A percentile compares a stretch with the other conserved stretches of the same genome.
Conservation (phyloP, 1,140 invertebrate species). For the Drosophila setifemur region DNA sequence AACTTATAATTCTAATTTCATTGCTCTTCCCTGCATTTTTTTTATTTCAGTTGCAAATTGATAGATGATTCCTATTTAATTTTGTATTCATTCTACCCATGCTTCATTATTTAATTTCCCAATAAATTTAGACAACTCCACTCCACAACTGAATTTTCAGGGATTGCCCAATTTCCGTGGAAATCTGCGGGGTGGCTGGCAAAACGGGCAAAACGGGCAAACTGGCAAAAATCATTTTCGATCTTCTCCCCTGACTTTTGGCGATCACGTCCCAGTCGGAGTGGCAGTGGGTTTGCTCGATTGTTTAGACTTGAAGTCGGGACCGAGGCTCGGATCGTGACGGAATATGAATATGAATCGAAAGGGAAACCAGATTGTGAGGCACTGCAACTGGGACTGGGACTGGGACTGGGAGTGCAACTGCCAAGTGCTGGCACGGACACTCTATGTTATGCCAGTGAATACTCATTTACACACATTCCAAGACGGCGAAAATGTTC, state of each 20-base stretch:
- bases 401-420: no score
- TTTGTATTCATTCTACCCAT: no score
- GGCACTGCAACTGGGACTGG: slow-evolving; percentile 1
- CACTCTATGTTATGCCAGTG: no score
- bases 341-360: slow-evolving; percentile 67
- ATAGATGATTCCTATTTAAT: no score
- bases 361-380: slow-evolving; percentile 65
- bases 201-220: no score
- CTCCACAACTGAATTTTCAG: neutral
- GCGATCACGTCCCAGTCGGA: neutral
- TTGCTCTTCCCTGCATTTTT: no score
- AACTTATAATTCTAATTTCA: neutral
- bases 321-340: slow-evolving; percentile 47
- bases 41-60: no score
- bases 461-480: slow-evolving; percentile 25
- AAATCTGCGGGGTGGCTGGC: neutral
- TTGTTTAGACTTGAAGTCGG: neutral
- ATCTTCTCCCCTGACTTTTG: neutral
- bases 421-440: no score
- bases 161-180: neutral
- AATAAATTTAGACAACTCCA: no score
- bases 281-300: no score
- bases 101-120: no score
- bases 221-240: neutral
- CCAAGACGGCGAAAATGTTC: slow-evolving; percentile 37